Conservation (phyloP, 2,888 invertebrate species). For the Margaritifera margaritifera region DNA sequence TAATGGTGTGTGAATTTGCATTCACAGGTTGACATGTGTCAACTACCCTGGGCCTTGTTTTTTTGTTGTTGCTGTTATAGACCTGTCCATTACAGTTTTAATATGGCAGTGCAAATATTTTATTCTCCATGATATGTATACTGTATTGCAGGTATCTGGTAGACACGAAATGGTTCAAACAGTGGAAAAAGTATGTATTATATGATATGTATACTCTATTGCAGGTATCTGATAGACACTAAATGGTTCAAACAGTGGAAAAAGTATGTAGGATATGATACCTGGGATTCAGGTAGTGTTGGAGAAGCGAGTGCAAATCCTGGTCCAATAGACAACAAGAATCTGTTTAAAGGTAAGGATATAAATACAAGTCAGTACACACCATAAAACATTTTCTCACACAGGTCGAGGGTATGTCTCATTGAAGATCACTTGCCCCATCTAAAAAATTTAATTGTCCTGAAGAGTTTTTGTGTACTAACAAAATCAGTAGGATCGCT, state of each 20-base stretch:
- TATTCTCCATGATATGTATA: constrained; percentile 1
- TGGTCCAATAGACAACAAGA: constrained; percentile 73
- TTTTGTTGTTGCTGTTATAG: no score
- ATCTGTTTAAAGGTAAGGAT: constrained; percentile 69
- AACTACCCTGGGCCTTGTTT: no score
- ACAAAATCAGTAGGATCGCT: no score
- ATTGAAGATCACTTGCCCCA: no score
- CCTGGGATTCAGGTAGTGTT: constrained; percentile 66
- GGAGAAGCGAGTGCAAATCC: constrained; percentile 71
- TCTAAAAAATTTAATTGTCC: no score
- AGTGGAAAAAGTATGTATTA: constrained; percentile 74
- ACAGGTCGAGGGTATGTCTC: no score
- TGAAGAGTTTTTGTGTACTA: no score
- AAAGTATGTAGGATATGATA: constrained; percentile 73
- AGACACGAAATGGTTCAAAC: constrained; percentile 74
- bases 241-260: constrained; percentile 75
- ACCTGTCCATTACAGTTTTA: neutral
- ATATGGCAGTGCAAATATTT: neutral
- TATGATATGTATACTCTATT: constrained; percentile 57
- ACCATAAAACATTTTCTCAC: no score
- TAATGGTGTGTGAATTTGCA: no score
- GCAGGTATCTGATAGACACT: constrained; percentile 74
- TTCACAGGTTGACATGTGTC: no score
- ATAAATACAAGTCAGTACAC: no score
- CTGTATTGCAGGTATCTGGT: constrained; percentile 72